A percentile compares a stretch with the other conserved stretches of the same genome.
Conservation (phyloP, 2,797 vertebrate genomes). For the Sebastes reedi region DNA sequence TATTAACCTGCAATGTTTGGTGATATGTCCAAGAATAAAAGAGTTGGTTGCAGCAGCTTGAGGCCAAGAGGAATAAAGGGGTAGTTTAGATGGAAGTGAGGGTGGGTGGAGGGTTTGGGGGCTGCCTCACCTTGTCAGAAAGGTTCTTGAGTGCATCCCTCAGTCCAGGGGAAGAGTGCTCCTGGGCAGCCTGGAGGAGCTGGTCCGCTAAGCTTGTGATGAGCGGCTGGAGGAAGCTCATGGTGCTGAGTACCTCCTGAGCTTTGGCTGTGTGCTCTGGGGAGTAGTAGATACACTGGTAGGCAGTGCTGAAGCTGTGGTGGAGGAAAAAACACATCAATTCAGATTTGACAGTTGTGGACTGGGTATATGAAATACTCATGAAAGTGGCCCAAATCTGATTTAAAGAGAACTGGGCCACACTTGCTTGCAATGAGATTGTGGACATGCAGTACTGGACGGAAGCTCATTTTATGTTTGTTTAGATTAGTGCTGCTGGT, state of each 20-base stretch:
- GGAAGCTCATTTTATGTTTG: not conserved
- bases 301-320: slow-evolving; percentile 90
- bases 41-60: slow-evolving; percentile 11
- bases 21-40: slow-evolving; percentile 8
- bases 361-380: not conserved
- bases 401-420: not conserved
- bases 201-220: slow-evolving; percentile 91
- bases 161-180: slow-evolving; percentile 88
- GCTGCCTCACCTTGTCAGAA: slow-evolving; percentile 91
- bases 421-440: slow-evolving; percentile 1
- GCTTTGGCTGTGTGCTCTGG: slow-evolving; percentile 97
- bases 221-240: slow-evolving; percentile 92
- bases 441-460: not conserved
- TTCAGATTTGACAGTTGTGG: slow-evolving; percentile 3
- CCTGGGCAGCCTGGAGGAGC: slow-evolving; percentile 93
- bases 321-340: not conserved
- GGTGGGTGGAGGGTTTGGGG: not conserved
- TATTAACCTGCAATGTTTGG: not conserved
- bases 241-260: slow-evolving; percentile 93
- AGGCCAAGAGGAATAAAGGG: slow-evolving; percentile 12
- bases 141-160: slow-evolving; percentile 94
- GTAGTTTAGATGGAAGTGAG: not conserved
- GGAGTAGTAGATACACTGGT: slow-evolving; percentile 99
- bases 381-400: not conserved
- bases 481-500: not conserved